These are phyloP conservation scores for Gnathonemus longibarbis DNA, from an alignment of 2,113 vertebrate genomes.

Conservation along the genomic window DNA sequence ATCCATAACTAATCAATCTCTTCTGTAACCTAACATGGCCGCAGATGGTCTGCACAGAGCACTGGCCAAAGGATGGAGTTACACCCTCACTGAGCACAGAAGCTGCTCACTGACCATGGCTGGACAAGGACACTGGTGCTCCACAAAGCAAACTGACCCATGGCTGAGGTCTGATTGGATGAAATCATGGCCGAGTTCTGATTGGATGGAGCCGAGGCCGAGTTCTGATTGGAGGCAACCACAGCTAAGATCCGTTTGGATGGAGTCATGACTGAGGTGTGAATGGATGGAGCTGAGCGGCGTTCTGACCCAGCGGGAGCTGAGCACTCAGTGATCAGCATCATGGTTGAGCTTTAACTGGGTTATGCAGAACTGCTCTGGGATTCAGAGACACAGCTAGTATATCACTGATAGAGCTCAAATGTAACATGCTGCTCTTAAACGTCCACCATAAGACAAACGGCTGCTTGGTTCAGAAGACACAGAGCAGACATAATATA, in stretches of 20 bases:
- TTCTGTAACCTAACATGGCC: neutral
- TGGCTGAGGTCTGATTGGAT: neutral
- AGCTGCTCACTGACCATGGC: conserved; percentile 1
- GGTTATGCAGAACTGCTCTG: neutral
- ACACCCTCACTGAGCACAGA: neutral
- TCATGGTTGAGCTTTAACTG: neutral
- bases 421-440: neutral
- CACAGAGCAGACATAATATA: neutral
- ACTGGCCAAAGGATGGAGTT: neutral
- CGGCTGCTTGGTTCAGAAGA: neutral
- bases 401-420: neutral
- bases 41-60: neutral
- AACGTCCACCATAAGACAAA: neutral
- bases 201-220: neutral
- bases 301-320: neutral
- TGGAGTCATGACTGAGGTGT: neutral
- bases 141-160: neutral
- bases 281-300: neutral
- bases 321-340: neutral
- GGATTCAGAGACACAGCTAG: neutral
- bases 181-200: neutral
- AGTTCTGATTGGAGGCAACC: neutral
- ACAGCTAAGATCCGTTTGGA: neutral
- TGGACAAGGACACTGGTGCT: neutral
- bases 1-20: neutral